Conservation (phyloP, 2,113 vertebrate species). For the Zosterops lateralis region DNA sequence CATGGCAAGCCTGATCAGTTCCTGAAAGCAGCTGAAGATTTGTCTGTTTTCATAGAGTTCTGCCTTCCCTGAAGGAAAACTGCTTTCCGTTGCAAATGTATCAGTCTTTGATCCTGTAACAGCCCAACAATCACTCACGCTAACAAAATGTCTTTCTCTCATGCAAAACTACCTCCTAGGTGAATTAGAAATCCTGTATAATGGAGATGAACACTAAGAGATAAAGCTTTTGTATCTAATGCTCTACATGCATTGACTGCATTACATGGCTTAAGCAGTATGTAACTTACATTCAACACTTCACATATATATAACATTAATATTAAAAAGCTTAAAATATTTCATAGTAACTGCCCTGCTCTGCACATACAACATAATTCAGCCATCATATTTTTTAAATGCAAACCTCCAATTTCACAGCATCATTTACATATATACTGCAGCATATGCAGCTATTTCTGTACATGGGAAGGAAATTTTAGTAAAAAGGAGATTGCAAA, state of each 20-base stretch:
- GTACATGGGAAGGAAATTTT: neutral
- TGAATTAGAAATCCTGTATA: neutral
- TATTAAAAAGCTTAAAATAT: neutral
- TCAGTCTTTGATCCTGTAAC: neutral
- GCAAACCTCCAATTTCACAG: neutral
- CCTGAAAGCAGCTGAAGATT: constrained; percentile 50
- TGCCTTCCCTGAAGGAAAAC: constrained; percentile 40
- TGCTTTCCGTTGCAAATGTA: neutral
- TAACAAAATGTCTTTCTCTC: neutral
- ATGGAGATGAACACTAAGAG: neutral
- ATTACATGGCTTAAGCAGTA: neutral
- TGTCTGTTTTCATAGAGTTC: constrained; percentile 9
- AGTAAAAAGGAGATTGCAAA: neutral
- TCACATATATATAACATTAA: neutral
- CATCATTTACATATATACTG: neutral
- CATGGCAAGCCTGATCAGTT: neutral
- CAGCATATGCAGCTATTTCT: neutral
- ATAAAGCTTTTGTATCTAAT: neutral
- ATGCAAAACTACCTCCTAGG: neutral
- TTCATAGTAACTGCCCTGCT: neutral
- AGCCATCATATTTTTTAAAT: neutral
- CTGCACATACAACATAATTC: neutral
- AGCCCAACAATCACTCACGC: neutral
- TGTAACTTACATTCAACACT: neutral
- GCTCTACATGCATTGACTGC: neutral